A percentile compares a stretch with the other conserved stretches of the same genome.
These are phyloP conservation scores for Phortica variegata DNA, from an alignment of 1,140 invertebrate species.

Conservation along the genomic window DNA sequence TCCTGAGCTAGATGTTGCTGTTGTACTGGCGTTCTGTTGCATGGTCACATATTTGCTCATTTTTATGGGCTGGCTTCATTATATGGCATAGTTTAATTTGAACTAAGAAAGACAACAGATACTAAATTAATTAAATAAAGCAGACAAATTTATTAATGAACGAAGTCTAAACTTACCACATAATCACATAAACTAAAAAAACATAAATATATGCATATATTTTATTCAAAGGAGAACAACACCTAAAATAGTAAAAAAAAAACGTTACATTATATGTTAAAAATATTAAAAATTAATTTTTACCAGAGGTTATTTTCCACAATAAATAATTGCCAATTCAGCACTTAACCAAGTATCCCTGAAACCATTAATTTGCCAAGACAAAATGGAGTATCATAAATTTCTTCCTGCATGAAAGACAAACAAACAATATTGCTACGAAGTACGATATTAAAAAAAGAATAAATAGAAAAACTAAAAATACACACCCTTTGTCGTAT, in stretches of 20 bases:
- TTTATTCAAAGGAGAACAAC: background rate
- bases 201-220: conserved; percentile 10
- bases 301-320: no score
- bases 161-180: background rate
- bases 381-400: no score
- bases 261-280: conserved; percentile 12
- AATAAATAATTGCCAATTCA: no score
- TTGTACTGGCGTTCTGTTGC: no score
- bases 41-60: conserved; percentile 24
- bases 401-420: conserved; percentile 1
- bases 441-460: background rate
- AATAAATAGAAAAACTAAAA: conserved; percentile 18
- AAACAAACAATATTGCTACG: conserved; percentile 13
- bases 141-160: background rate
- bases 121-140: background rate
- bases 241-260: background rate
- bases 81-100: conserved; percentile 7
- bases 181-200: background rate
- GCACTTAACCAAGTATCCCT: no score
- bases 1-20: no score
- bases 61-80: background rate
- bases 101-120: conserved; percentile 15
- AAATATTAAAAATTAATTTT: conserved; percentile 9
- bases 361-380: no score
- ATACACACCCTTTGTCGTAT: conserved; percentile 39